Conservation (phyloP, 2,113 vertebrate species). For the Gopherus evgoodei region DNA sequence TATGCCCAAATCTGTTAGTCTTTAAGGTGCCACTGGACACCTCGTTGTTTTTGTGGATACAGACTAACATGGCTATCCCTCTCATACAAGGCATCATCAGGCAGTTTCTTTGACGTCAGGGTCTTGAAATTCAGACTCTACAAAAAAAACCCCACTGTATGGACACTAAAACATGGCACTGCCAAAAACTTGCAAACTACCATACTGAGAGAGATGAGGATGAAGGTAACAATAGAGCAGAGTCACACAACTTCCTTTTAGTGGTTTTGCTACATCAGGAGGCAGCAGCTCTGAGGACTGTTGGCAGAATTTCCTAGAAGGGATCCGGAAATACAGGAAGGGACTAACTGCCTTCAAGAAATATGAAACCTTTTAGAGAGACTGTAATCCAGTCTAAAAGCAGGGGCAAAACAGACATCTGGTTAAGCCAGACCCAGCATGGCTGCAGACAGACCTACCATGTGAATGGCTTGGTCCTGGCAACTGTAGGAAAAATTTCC, state of each 20-base stretch:
- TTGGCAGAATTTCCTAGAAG: not conserved
- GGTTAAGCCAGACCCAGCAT: not conserved
- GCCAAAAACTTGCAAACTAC: not conserved
- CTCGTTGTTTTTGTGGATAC: too few relatives aligned
- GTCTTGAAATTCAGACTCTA: not conserved
- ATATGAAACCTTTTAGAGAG: not conserved
- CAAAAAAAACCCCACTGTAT: not conserved
- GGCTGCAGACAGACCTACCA: not conserved
- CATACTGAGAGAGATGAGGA: not conserved
- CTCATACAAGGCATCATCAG: too few relatives aligned
- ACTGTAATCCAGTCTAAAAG: fast-evolving
- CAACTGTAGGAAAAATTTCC: fast-evolving
- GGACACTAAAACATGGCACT: not conserved
- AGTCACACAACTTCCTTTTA: not conserved
- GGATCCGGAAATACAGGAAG: not conserved
- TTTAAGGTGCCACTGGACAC: too few relatives aligned
- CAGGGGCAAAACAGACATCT: fast-evolving
- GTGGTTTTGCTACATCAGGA: not conserved
- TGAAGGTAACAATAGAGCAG: not conserved
- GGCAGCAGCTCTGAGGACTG: fast-evolving
- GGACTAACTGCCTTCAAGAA: not conserved
- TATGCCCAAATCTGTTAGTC: too few relatives aligned
- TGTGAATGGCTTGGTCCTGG: fast-evolving
- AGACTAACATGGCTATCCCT: too few relatives aligned
- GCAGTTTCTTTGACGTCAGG: not conserved